Evolutionary conservation across 2,113 vertebrate genomes (phyloP).

Genomic region (Thamnophis sirtalis): DNA sequence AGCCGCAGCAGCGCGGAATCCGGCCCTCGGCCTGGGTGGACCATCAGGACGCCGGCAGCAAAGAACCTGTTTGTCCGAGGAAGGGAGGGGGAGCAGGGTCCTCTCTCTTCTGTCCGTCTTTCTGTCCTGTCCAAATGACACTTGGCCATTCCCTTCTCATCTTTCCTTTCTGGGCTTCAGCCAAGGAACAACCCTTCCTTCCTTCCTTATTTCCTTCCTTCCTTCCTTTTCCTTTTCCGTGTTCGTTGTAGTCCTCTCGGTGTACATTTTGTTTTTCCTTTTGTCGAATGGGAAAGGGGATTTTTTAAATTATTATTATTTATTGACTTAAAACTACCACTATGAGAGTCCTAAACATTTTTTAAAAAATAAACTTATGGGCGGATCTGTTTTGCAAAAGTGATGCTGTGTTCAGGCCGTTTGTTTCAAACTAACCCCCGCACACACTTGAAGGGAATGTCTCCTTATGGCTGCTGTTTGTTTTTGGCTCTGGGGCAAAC

Average conservation of each 20-base stretch:
- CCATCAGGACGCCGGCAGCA: constrained; percentile 55
- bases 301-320: constrained; percentile 58
- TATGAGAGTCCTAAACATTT: constrained; percentile 44
- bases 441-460: constrained; percentile 7
- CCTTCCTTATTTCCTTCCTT: background rate
- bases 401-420: constrained; percentile 30
- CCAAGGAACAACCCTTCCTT: constrained; percentile 21
- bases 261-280: constrained; percentile 21
- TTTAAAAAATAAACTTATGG: constrained; percentile 29
- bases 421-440: constrained; percentile 29
- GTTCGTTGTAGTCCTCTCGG: constrained; percentile 8
- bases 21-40: constrained; percentile 69
- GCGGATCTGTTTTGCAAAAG: constrained; percentile 21
- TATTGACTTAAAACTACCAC: constrained; percentile 69
- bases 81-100: constrained; percentile 56
- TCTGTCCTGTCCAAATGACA: constrained; percentile 65
- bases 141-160: constrained; percentile 74
- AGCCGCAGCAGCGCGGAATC: constrained; percentile 35
- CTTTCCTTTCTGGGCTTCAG: constrained; percentile 61
- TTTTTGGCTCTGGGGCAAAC: constrained; percentile 55
- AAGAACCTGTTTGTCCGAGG: constrained; percentile 55
- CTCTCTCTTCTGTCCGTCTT: constrained; percentile 65
- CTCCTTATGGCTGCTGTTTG: constrained; percentile 11
- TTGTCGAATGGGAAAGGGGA: constrained; percentile 50
- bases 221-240: constrained; percentile 21